Evolutionary conservation across 2,113 vertebrate genomes (phyloP), one percentile per base, ranked within the genome.

Genomic region (Apaloderma vittatum): DNA sequence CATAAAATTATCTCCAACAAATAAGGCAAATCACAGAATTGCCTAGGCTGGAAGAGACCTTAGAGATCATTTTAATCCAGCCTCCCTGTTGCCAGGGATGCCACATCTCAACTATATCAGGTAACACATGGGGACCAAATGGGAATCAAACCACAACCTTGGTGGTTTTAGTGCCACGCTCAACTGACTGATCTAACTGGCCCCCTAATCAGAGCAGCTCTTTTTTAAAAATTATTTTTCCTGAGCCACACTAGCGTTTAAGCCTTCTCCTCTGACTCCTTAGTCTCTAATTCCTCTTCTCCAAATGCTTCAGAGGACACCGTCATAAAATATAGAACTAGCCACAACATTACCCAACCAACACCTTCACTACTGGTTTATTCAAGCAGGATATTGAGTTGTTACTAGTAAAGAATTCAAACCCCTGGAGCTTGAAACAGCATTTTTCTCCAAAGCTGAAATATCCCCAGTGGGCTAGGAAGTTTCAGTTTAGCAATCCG

Each of bases 211-310:
- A 93, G 24, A 93, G 37, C 48, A 71, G 37, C 58, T 62, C 11
- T 66, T 83, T 62, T 78, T 40, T 66, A 65, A 89, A 65, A 85
- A 27, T 65, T 89, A 57, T 80, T 94, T 91, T 91, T 76, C 55
- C 79, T 86, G 79, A 70, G n/a, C 27, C 5, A 6, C 24, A 32
- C 11, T 62, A 43, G 4, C 11, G 10, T 36, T 82, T 36, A 85
- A 82, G 27, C 46, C 36, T 82, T 63, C 43, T 11, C 13, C 4
- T 2, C 9, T 2, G 1, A 10, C 48, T 46, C 51, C 29, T 3
- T 23, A 32, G 3, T 88, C n/a, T 76, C 43, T 67, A 79, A 88
- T 86, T 62, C 9, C 22, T 86, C 13, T 7, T 72, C 45, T n/a
- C 17, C 65, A 79, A 84, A 79, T 14, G 29, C 8, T 82, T 30